Evolutionary conservation across 2,888 invertebrate species (phyloP), one percentile per base, ranked within the genome.

Genomic region (Ennomos quercinarius): DNA sequence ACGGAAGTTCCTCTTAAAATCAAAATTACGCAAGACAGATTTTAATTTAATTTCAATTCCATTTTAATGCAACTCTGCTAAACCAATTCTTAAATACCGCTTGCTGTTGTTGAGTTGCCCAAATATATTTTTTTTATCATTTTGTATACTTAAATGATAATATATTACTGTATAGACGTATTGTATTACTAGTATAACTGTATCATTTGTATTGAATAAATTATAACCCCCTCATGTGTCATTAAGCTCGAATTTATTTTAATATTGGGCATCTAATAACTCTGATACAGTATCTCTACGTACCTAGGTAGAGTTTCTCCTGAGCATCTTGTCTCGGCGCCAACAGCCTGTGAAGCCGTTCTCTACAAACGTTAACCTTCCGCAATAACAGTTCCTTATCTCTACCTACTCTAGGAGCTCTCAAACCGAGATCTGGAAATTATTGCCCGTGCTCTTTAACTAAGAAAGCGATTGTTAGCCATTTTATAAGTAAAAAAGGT

Each of bases 281-380:
- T 44, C 27, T 38, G 4, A 40, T 38, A 46, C 36, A 40, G 40
- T 13, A 41, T 37, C 39, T 49, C 39, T 44, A 43, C 34, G 2
- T 38, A n/a, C n/a, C n/a, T n/a, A 38, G 4, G 27, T 48, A 48
- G 55, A 43, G 39, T 40, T 45, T 42, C 38, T 38, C 11, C 27
- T n/a, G 42, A 38, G 40, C 61, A 63, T 55, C 55, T 63, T 70
- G 71, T 71, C 57, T 74, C 73, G 76, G 77, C 75, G 65, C 70
- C 77, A 85, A 86, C 84, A 77, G 83, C 59, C 79, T 83, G 85
- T 86, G 76, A 87, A 80, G 80, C 75, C 82, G 73, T 87, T 86
- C 74, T 78, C 80, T 67, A 77, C 85, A 80, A 80, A 77, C 85
- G 78, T 85, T 87, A 86, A 80, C 81, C 75, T 70, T 66, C 72